phyloP scores from a whole-genome alignment of 2,888 invertebrate genomes.

The Nudaria mundana region DNA sequence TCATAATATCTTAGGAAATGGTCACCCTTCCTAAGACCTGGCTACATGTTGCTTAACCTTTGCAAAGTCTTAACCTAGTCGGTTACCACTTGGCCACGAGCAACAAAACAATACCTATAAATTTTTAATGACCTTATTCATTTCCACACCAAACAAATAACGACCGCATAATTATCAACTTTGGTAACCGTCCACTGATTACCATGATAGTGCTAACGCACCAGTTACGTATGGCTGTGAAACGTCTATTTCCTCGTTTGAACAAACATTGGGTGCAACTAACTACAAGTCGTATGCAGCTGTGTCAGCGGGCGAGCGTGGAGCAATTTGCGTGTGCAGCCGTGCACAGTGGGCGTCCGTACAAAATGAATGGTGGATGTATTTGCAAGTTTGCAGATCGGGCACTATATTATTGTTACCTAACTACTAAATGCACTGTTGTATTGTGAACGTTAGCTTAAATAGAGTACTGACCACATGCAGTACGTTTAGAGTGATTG shows the following conservation, averaged over 20 bases:
- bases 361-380: slow-evolving; percentile 63
- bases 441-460: slow-evolving; percentile 41
- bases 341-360: slow-evolving; percentile 70
- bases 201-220: slow-evolving; percentile 41
- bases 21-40: no score
- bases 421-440: slow-evolving; percentile 35
- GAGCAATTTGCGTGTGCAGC: slow-evolving; percentile 73
- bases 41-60: no score
- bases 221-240: slow-evolving; percentile 43
- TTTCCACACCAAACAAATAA: no score
- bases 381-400: slow-evolving; percentile 54
- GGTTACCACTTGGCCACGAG: no score
- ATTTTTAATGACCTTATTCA: no score
- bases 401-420: slow-evolving; percentile 47
- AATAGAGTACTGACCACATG: slow-evolving; percentile 40
- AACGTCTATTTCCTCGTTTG: slow-evolving; percentile 51
- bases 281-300: slow-evolving; percentile 49
- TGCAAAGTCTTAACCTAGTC: no score
- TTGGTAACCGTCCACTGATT: slow-evolving; percentile 34
- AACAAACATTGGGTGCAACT: slow-evolving; percentile 51
- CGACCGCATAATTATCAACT: background rate
- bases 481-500: slow-evolving; percentile 29
- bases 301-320: slow-evolving; percentile 62
- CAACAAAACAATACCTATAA: no score
- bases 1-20: no score